Conservation (phyloP, 2,888 invertebrate species). For the Callimorpha dominula region DNA sequence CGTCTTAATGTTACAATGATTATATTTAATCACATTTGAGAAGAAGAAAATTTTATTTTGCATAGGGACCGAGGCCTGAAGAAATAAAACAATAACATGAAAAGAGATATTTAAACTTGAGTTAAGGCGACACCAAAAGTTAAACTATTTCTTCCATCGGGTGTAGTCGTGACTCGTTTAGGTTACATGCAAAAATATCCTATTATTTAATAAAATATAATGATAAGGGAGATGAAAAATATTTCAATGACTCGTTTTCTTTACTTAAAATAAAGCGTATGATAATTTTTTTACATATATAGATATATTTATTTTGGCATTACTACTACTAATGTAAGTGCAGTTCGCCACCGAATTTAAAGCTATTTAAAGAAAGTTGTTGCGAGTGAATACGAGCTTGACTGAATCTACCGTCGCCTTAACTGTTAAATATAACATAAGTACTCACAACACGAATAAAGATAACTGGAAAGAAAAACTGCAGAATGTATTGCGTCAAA, state of each 20-base stretch:
- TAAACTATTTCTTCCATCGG: too few species aligned
- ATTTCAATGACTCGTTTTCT: not conserved
- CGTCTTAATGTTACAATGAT: not conserved
- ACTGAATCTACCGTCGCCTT: not conserved
- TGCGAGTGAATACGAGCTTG: not conserved
- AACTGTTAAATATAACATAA: not conserved
- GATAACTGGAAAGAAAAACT: constrained; percentile 2
- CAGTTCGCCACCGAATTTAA: too few species aligned
- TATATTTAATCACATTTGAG: not conserved
- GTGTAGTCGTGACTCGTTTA: too few species aligned
- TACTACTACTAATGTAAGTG: not conserved
- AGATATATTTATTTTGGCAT: not conserved
- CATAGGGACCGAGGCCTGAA: not conserved
- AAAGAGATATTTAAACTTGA: too few species aligned
- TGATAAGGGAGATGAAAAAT: not conserved
- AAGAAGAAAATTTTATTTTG: not conserved
- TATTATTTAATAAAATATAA: not conserved
- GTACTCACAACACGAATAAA: constrained; percentile 3
- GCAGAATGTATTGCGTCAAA: not conserved
- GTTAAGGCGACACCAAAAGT: too few species aligned
- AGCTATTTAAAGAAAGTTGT: not conserved
- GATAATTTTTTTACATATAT: not conserved
- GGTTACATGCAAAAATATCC: not conserved
- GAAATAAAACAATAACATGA: too few species aligned
- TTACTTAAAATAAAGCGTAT: not conserved